phyloP scores from a whole-genome alignment of 92 coral and sea anemone genomes.

The Muricea muricata region DNA sequence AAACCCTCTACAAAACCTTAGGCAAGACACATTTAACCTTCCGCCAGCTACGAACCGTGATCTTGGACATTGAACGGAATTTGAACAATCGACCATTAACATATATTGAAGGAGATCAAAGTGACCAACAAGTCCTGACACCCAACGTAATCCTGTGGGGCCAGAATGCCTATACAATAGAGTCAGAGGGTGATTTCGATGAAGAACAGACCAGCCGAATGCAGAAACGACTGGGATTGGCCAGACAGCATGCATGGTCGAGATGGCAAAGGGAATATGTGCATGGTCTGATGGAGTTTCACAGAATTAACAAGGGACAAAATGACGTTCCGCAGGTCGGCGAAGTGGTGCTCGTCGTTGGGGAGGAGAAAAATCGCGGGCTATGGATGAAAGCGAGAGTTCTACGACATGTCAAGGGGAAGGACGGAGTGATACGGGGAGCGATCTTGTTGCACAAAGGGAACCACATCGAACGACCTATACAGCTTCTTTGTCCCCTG shows the following conservation, averaged over 20 bases:
- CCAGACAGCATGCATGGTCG: too few relatives aligned
- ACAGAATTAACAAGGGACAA: too few relatives aligned
- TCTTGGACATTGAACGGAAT: conserved; percentile 58
- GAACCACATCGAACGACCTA: too few relatives aligned
- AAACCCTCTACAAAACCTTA: conserved; percentile 65
- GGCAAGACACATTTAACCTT: conserved; percentile 51
- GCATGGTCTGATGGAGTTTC: too few relatives aligned
- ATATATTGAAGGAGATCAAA: conserved; percentile 32
- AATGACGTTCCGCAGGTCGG: too few relatives aligned
- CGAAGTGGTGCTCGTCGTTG: too few relatives aligned
- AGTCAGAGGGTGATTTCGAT: not conserved
- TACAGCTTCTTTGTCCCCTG: too few relatives aligned
- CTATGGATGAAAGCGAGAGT: too few relatives aligned
- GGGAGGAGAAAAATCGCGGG: too few relatives aligned
- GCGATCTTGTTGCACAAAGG: too few relatives aligned
- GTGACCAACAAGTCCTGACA: conserved; percentile 8
- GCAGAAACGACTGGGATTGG: conserved; percentile 1
- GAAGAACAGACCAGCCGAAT: conserved; percentile 1
- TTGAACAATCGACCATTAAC: conserved; percentile 66
- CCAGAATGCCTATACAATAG: conserved; percentile 12
- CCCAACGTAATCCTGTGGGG: conserved; percentile 30
- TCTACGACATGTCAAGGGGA: too few relatives aligned
- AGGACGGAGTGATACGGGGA: too few relatives aligned
- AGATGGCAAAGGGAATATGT: not conserved
- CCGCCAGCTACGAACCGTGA: conserved; percentile 39